Conservation (phyloP, 2,113 vertebrate species). For the Genyomyrus donnyi region DNA sequence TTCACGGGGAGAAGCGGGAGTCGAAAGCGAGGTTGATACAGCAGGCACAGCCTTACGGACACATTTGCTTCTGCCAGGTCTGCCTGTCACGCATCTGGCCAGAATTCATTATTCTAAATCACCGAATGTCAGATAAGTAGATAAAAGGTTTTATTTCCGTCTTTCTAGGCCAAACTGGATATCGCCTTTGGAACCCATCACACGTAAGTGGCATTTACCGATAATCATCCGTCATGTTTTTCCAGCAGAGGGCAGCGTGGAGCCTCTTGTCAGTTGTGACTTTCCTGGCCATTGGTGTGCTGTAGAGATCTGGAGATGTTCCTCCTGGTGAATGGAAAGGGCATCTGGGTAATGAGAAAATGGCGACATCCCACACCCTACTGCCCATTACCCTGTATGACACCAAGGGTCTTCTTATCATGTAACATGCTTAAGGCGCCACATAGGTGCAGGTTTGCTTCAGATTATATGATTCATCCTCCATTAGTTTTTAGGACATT, state of each 20-base stretch:
- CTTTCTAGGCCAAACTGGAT: conserved; percentile 85
- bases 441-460: not conserved
- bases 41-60: conserved; percentile 72
- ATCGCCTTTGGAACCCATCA: conserved; percentile 97
- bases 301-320: not conserved
- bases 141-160: conserved; percentile 7
- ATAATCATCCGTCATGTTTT: not conserved
- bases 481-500: not conserved
- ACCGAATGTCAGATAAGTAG: not conserved
- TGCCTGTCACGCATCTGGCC: not conserved
- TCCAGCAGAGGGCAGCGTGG: not conserved
- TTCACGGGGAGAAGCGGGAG: conserved; percentile 90
- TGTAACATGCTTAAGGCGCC: not conserved
- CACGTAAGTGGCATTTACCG: conserved; percentile 72
- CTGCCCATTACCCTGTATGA: not conserved
- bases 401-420: not conserved
- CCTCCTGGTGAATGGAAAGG: not conserved
- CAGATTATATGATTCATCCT: not conserved
- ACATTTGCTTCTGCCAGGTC: conserved; percentile 89
- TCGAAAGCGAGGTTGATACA: conserved; percentile 79
- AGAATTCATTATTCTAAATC: not conserved
- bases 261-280: not conserved
- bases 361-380: not conserved
- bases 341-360: not conserved
- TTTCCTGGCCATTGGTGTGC: not conserved